These are phyloP conservation scores for Nanorana parkeri DNA, from an alignment of 2,113 vertebrate species.

Conservation along the genomic window DNA sequence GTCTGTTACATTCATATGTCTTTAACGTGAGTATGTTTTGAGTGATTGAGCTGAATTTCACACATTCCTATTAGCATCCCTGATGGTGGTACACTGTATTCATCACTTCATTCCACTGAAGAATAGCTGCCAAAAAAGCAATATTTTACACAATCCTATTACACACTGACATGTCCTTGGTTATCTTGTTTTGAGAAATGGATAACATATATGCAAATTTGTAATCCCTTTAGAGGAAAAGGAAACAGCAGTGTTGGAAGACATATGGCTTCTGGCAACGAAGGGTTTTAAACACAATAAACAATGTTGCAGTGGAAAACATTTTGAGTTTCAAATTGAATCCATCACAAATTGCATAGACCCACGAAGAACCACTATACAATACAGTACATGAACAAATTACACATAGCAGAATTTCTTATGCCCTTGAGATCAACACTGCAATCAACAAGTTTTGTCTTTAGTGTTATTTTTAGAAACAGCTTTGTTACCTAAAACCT, in stretches of 20 bases:
- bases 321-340: background rate
- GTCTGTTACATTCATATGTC: slow-evolving; percentile 12
- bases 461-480: too few relatives aligned
- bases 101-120: background rate
- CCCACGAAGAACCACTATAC: background rate
- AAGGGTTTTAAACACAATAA: slow-evolving; percentile 9
- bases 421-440: too few relatives aligned
- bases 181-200: slow-evolving; percentile 38
- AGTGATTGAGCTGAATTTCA: slow-evolving; percentile 14
- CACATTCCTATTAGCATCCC: slow-evolving; percentile 31
- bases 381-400: background rate
- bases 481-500: too few relatives aligned
- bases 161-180: slow-evolving; percentile 40
- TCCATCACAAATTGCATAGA: slow-evolving; percentile 4
- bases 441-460: too few relatives aligned
- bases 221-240: slow-evolving; percentile 23
- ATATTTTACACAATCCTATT: slow-evolving; percentile 26
- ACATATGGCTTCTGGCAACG: slow-evolving; percentile 20
- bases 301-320: slow-evolving; percentile 16
- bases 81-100: background rate
- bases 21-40: background rate
- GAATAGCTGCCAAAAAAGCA: slow-evolving; percentile 31
- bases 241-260: slow-evolving; percentile 1
- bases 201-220: slow-evolving; percentile 39
- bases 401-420: background rate